phyloP scores from a whole-genome alignment of 2,797 vertebrate genomes.

The Balearica regulorum region DNA sequence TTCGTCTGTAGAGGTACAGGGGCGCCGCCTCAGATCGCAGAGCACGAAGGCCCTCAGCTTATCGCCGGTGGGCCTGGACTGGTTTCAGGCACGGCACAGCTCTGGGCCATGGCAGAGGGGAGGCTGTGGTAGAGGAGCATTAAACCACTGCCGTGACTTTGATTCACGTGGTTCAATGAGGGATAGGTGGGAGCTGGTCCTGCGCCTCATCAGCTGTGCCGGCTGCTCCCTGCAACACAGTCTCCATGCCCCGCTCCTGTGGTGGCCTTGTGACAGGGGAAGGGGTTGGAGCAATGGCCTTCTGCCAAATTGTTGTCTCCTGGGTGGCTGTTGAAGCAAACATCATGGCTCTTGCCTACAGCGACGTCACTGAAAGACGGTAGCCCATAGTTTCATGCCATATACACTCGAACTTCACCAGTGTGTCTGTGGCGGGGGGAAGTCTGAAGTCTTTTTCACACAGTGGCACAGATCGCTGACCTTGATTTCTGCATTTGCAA shows the following conservation, averaged over 20 bases:
- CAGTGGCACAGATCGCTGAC: not conserved
- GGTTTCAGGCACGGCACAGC: not conserved
- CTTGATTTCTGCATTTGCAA: not conserved
- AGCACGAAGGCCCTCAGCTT: not conserved
- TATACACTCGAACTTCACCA: not conserved
- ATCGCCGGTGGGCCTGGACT: not conserved
- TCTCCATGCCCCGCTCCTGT: not conserved
- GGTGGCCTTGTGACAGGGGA: not conserved
- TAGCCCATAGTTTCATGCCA: not conserved
- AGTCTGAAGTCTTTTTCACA: not conserved
- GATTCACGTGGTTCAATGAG: not conserved
- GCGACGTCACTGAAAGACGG: not conserved
- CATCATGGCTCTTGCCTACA: not conserved
- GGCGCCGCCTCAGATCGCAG: accelerated
- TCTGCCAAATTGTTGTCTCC: not conserved
- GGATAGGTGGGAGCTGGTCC: not conserved
- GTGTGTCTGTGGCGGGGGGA: not conserved
- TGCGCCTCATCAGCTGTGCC: accelerated
- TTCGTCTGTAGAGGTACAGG: not conserved
- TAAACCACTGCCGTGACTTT: accelerated
- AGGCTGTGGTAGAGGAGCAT: not conserved
- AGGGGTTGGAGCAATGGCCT: not conserved
- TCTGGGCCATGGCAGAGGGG: accelerated
- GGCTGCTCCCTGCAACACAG: accelerated
- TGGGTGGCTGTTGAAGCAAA: not conserved